These are phyloP conservation scores for Octodon degus DNA, from an alignment of 2,113 vertebrate species.

Conservation along the genomic window DNA sequence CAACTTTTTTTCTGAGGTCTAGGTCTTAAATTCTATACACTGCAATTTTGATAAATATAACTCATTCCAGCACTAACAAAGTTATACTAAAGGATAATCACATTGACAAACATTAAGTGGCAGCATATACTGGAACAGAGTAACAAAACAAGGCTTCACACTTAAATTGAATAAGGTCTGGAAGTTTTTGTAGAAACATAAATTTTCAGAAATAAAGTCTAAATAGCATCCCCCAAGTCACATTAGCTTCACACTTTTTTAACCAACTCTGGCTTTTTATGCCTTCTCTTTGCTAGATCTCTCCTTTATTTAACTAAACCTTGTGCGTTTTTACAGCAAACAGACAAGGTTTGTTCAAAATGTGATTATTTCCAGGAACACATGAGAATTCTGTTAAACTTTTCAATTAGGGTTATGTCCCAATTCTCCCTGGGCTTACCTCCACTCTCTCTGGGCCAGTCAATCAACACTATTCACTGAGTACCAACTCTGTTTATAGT, in stretches of 20 bases:
- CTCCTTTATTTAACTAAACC: not conserved
- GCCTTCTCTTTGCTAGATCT: not conserved
- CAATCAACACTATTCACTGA: constrained; percentile 21
- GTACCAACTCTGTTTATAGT: constrained; percentile 67
- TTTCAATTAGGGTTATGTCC: constrained; percentile 3
- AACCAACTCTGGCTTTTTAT: not conserved
- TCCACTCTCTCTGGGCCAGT: constrained; percentile 20
- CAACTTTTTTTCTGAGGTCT: not conserved
- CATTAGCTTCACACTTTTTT: not conserved
- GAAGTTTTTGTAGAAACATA: not conserved
- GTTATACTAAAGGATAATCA: not conserved
- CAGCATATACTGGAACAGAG: not conserved
- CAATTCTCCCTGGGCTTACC: not conserved
- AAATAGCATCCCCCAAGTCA: not conserved
- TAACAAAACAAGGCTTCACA: not conserved
- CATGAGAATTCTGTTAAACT: constrained; percentile 46
- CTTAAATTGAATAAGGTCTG: not conserved
- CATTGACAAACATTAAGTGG: not conserved
- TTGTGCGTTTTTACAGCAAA: not conserved
- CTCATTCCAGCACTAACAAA: not conserved
- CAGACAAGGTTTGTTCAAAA: constrained; percentile 9
- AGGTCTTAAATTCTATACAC: not conserved
- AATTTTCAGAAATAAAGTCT: constrained; percentile 10
- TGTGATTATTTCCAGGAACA: constrained; percentile 15
- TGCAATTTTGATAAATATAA: not conserved